A percentile compares a stretch with the other conserved stretches of the same genome.
Conservation (phyloP, 2,888 invertebrate genomes). For the Liodrosophila aerea region DNA sequence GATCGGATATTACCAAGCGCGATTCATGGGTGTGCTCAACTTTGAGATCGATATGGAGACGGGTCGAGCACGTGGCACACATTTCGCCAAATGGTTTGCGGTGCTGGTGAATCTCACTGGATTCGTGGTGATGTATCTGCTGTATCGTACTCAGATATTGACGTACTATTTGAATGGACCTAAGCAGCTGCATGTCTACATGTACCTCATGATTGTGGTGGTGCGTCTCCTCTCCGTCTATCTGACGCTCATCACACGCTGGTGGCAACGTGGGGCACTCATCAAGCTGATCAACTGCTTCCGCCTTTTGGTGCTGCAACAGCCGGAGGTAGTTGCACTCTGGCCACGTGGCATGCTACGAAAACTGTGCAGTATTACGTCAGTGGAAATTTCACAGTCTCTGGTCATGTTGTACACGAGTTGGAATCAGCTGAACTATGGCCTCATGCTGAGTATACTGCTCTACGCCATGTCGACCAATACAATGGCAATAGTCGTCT, state of each 20-base stretch:
- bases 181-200: not conserved
- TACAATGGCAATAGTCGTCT: not conserved
- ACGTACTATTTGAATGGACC: not conserved
- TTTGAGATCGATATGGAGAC: constrained; percentile 7
- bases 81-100: not conserved
- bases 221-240: not conserved
- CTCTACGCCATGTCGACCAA: not conserved
- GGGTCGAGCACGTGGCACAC: not conserved
- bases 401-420: not conserved
- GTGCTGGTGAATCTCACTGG: not conserved
- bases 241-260: not conserved
- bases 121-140: not conserved
- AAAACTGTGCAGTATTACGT: not conserved
- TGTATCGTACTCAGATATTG: not conserved
- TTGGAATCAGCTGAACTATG: not conserved
- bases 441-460: not conserved
- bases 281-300: constrained; percentile 1
- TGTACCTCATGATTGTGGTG: not conserved
- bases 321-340: not conserved
- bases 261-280: not conserved
- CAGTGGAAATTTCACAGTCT: not conserved
- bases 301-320: not conserved
- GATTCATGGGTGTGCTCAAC: constrained; percentile 1
- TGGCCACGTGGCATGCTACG: not conserved
- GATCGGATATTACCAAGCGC: constrained; percentile 7